These are phyloP conservation scores for Erpornis zantholeuca DNA, from an alignment of 2,113 vertebrate species.

Conservation along the genomic window DNA sequence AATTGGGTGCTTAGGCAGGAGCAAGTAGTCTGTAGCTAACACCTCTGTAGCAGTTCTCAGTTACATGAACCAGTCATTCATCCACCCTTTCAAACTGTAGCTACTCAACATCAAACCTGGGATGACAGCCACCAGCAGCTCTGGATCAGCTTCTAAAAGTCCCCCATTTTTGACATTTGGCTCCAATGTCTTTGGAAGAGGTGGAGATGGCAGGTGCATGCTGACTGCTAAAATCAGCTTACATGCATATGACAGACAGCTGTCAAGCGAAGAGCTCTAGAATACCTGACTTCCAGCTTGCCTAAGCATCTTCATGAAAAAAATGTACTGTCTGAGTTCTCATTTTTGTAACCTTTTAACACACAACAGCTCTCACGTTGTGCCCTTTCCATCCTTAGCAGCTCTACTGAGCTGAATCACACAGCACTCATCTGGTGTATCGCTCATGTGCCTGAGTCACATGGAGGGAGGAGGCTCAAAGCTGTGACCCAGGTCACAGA, in stretches of 20 bases:
- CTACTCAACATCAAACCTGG: neutral
- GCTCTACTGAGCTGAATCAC: neutral
- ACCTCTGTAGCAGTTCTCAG: neutral
- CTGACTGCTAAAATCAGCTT: neutral
- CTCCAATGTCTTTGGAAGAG: neutral
- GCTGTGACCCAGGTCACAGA: neutral
- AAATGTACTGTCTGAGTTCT: neutral
- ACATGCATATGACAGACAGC: neutral
- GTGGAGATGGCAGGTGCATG: neutral
- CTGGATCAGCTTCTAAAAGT: neutral
- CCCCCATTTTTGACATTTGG: neutral
- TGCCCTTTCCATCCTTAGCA: neutral
- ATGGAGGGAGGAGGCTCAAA: neutral
- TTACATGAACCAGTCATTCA: neutral
- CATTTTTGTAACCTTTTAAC: neutral
- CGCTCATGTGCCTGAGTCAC: neutral
- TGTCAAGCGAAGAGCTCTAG: neutral
- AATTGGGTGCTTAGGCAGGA: neutral
- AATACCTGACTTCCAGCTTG: neutral
- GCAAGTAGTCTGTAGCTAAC: neutral
- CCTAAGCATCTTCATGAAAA: neutral
- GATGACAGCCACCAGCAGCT: slow-evolving; percentile 15
- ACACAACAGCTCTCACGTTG: neutral
- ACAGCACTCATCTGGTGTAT: neutral
- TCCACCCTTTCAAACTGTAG: neutral